phyloP scores from a whole-genome alignment of 2,113 vertebrate species.

The rabbit (Oryctolagus cuniculus) region mOryCun1.1 NC_091440.1:26323501-26324000 shows the following conservation, averaged over 20 bases:
- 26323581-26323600: not conserved
- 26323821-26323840: constrained; percentile 63
- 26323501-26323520: not conserved
- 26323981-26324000: not conserved
- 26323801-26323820: constrained; percentile 61
- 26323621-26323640: not conserved
- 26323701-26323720: constrained; percentile 67
- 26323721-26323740: constrained; percentile 64
- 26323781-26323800: constrained; percentile 72
- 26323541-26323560: not conserved
- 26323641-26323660: not conserved
- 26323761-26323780: constrained; percentile 71
- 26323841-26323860: constrained; percentile 64
- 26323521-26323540: not conserved
- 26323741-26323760: constrained; percentile 68
- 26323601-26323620: constrained; percentile 27
- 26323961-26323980: not conserved
- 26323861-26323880: constrained; percentile 45
- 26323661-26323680: constrained; percentile 35
- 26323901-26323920: constrained; percentile 70
- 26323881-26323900: constrained; percentile 68
- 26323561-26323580: constrained; percentile 55
- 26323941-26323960: constrained; percentile 16
- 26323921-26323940: constrained; percentile 38
- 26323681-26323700: not conserved